Evolutionary conservation across 2,888 invertebrate genomes (phyloP).

Genomic region (Pollenia griseotomentosa): DNA sequence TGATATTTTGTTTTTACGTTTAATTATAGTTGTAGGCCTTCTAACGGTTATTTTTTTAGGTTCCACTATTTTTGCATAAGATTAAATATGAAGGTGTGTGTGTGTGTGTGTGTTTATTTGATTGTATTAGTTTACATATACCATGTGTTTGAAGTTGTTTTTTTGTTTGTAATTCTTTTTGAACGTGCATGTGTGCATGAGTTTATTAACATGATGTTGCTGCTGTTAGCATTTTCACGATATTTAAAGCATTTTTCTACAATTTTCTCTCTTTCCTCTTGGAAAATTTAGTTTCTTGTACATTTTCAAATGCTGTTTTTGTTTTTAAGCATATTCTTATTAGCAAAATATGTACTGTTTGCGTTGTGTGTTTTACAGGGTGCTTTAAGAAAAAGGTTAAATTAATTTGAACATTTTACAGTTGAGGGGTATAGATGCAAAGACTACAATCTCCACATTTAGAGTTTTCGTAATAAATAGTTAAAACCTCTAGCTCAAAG

Average conservation of each 20-base stretch:
- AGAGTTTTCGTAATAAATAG: too few species aligned
- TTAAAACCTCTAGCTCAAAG: too few species aligned
- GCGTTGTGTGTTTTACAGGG: constrained; percentile 11
- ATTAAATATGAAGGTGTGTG: neutral
- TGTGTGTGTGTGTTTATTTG: neutral
- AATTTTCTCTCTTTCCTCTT: constrained; percentile 1
- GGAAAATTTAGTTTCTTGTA: constrained; percentile 2
- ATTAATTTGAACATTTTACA: too few species aligned
- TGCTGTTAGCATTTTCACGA: constrained; percentile 29
- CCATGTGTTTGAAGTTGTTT: constrained; percentile 58
- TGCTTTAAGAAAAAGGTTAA: neutral
- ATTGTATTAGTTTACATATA: neutral
- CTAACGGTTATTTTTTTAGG: constrained; percentile 15
- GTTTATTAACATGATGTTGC: constrained; percentile 22
- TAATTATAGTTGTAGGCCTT: constrained; percentile 66
- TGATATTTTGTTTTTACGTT: constrained; percentile 68
- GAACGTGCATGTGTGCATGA: constrained; percentile 11
- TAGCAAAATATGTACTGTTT: constrained; percentile 35
- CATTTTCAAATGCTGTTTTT: constrained; percentile 27
- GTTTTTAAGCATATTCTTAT: constrained; percentile 50
- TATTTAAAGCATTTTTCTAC: constrained; percentile 23
- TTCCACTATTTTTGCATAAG: constrained; percentile 17
- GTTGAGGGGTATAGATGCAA: too few species aligned
- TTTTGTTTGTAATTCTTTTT: neutral
- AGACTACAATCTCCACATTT: too few species aligned